These are phyloP conservation scores for Scleropages formosus DNA, from an alignment of 2,797 vertebrate genomes.

Conservation along the genomic window DNA sequence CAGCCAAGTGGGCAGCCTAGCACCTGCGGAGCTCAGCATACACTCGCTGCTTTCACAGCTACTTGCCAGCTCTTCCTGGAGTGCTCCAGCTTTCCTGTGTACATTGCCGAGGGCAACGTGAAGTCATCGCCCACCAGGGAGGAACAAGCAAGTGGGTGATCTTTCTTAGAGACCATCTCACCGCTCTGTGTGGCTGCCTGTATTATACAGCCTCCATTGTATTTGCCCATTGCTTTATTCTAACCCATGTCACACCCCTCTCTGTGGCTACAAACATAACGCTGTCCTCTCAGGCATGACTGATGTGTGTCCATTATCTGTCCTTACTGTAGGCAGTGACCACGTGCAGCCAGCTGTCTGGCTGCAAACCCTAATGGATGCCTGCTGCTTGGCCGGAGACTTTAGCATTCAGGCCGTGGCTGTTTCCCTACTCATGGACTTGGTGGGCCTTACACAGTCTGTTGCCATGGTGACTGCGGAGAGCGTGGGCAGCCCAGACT, in stretches of 20 bases:
- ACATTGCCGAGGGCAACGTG: constrained; percentile 93
- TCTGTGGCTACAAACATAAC: not conserved
- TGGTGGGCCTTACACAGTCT: constrained; percentile 90
- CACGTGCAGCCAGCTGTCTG: constrained; percentile 80
- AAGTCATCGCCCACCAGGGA: constrained; percentile 79
- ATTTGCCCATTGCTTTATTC: not conserved
- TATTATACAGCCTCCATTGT: not conserved
- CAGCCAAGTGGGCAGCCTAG: constrained; percentile 58
- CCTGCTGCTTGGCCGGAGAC: constrained; percentile 81
- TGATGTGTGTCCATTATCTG: not conserved
- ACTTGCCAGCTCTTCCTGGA: constrained; percentile 96
- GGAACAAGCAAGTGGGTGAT: constrained; percentile 59
- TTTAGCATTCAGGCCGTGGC: constrained; percentile 87
- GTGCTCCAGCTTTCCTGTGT: constrained; percentile 97
- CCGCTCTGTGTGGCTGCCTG: not conserved
- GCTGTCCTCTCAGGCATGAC: not conserved
- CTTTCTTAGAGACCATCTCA: not conserved
- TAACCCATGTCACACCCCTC: not conserved
- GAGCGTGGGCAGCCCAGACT: constrained; percentile 72
- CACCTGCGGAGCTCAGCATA: constrained; percentile 54
- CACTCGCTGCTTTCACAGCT: constrained; percentile 85
- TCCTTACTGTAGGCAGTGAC: constrained; percentile 72
- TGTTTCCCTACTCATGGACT: constrained; percentile 93
- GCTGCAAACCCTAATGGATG: constrained; percentile 93
- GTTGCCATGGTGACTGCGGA: constrained; percentile 89